Conservation (phyloP, 2,113 vertebrate genomes). For the Peromyscus maniculatus region DNA sequence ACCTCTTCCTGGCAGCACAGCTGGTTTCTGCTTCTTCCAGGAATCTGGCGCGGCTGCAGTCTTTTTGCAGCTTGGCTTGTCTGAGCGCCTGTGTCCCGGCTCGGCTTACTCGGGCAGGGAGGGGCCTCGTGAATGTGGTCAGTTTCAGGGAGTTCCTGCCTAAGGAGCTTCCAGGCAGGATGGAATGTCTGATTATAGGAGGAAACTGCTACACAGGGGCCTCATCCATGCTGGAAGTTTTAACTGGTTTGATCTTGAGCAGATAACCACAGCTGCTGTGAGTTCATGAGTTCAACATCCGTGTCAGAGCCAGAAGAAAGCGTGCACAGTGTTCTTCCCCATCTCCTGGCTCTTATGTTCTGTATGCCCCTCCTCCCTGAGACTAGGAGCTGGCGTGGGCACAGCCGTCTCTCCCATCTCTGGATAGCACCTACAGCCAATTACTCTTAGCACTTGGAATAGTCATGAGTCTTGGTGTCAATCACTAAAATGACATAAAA, state of each 20-base stretch:
- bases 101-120: not conserved
- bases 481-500: not conserved
- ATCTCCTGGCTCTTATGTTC: not conserved
- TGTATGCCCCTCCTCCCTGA: not conserved
- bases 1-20: no score
- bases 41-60: not conserved
- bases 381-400: no score
- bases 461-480: no score
- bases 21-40: not conserved
- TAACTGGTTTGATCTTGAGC: not conserved
- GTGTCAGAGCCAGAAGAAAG: not conserved
- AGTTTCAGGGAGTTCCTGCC: not conserved
- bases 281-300: not conserved
- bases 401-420: not conserved
- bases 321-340: not conserved
- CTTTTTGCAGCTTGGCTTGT: not conserved
- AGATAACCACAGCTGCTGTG: not conserved
- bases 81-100: no score
- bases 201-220: not conserved
- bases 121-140: not conserved
- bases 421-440: not conserved
- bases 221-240: no score
- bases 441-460: not conserved
- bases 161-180: not conserved
- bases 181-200: not conserved